Conservation (phyloP, 2,888 invertebrate species). For the Pteria penguin region DNA sequence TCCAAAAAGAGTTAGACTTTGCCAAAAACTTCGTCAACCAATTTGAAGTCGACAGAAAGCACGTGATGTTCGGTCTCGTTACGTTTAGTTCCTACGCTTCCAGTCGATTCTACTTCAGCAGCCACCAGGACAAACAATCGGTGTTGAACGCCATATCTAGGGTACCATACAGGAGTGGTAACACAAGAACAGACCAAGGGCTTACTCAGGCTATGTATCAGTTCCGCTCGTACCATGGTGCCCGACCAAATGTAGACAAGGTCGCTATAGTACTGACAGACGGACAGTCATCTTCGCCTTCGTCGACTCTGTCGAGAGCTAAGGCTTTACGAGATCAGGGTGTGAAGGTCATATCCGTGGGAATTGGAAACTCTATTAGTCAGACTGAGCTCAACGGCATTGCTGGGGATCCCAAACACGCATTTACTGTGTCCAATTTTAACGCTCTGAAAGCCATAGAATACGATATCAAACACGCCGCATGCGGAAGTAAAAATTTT, state of each 20-base stretch:
- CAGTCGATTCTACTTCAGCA: constrained; percentile 57
- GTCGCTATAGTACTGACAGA: constrained; percentile 61
- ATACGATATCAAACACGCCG: constrained; percentile 46
- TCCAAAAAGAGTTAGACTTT: constrained; percentile 66
- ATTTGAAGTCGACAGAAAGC: constrained; percentile 63
- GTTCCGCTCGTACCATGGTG: constrained; percentile 48
- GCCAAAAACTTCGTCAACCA: constrained; percentile 60
- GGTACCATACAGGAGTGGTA: constrained; percentile 44
- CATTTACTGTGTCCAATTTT: constrained; percentile 55
- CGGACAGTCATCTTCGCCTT: constrained; percentile 51
- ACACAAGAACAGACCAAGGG: constrained; percentile 50
- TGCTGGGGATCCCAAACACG: constrained; percentile 53
- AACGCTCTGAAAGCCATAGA: constrained; percentile 48
- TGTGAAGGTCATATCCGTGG: constrained; percentile 58
- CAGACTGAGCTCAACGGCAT: constrained; percentile 56
- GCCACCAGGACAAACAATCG: constrained; percentile 46
- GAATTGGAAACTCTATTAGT: constrained; percentile 56
- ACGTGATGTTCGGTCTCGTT: constrained; percentile 61
- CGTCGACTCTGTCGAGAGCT: constrained; percentile 51
- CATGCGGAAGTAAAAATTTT: constrained; percentile 49
- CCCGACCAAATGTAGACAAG: constrained; percentile 48
- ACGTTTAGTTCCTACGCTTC: constrained; percentile 53
- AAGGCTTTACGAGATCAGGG: constrained; percentile 44
- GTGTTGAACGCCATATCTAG: constrained; percentile 48
- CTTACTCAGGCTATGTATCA: constrained; percentile 53